Percentiles rank a stretch among this genome's conserved stretches.
phyloP scores from a whole-genome alignment of 1,140 invertebrate genomes.

The Cyphomyrmex costatus region DNA sequence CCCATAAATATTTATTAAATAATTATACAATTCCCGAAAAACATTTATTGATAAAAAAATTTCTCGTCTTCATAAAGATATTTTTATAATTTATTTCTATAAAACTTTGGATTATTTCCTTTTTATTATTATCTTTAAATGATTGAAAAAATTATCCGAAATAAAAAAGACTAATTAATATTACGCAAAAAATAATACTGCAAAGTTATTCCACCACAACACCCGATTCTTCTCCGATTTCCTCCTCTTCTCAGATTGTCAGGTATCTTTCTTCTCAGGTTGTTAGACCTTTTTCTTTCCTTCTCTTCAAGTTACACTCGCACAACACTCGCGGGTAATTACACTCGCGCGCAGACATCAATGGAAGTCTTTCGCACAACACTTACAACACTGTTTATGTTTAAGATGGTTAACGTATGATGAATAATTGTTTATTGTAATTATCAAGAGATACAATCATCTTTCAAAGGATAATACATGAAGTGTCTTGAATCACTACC shows the following conservation, averaged over 20 bases:
- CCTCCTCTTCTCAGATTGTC: background rate
- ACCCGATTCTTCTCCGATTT: background rate
- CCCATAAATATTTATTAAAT: background rate
- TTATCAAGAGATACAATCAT: background rate
- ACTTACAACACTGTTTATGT: background rate
- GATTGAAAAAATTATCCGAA: background rate
- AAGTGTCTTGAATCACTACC: background rate
- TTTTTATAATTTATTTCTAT: background rate
- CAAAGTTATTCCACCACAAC: background rate
- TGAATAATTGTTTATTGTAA: conserved; percentile 5
- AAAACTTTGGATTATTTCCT: background rate
- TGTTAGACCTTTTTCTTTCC: background rate
- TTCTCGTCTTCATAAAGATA: background rate
- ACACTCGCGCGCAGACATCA: background rate
- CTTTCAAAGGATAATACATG: background rate
- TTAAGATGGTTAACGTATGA: background rate
- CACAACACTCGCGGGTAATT: background rate
- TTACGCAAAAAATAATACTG: background rate
- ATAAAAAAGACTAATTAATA: background rate
- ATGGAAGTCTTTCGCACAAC: background rate
- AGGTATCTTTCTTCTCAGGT: background rate
- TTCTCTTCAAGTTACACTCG: background rate
- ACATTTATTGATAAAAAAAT: background rate
- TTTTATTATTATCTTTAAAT: background rate
- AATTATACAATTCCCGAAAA: background rate